Conservation (phyloP, 92 coral and sea anemone species). For the Pocillopora grandis region DNA sequence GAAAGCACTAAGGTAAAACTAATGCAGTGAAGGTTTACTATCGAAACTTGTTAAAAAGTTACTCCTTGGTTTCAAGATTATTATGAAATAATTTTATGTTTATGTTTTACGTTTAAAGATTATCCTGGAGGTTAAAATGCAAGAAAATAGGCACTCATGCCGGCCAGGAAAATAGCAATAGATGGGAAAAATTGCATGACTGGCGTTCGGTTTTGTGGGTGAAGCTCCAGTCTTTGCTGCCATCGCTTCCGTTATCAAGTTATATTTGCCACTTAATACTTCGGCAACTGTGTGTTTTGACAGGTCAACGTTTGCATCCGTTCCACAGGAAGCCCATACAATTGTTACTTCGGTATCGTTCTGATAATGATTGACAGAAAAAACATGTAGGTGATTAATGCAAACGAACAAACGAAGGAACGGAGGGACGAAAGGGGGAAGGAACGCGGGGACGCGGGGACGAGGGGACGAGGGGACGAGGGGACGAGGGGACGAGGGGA, state of each 20-base stretch:
- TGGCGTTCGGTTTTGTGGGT: not conserved
- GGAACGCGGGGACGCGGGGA: too few species aligned
- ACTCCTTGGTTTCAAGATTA: too few species aligned
- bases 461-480: too few species aligned
- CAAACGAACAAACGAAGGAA: too few species aligned
- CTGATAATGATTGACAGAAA: not conserved
- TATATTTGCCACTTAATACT: not conserved
- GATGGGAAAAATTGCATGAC: not conserved
- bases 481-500: too few species aligned
- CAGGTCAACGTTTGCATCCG: not conserved
- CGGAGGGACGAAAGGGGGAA: too few species aligned
- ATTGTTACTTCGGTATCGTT: not conserved
- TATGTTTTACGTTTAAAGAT: too few species aligned
- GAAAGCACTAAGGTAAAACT: too few species aligned
- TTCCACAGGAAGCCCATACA: not conserved
- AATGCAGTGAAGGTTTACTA: too few species aligned
- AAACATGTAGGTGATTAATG: too few species aligned
- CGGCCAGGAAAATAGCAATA: not conserved
- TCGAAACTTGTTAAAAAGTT: too few species aligned
- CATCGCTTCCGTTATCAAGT: constrained; percentile 4
- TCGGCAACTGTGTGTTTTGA: constrained; percentile 3
- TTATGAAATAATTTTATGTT: too few species aligned
- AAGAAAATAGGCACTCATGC: not conserved
- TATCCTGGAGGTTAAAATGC: not conserved
- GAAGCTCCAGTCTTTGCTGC: not conserved